Base-by-base conservation (phyloP, 2,113 vertebrate species). In the Empidonax alnorum region DNA sequence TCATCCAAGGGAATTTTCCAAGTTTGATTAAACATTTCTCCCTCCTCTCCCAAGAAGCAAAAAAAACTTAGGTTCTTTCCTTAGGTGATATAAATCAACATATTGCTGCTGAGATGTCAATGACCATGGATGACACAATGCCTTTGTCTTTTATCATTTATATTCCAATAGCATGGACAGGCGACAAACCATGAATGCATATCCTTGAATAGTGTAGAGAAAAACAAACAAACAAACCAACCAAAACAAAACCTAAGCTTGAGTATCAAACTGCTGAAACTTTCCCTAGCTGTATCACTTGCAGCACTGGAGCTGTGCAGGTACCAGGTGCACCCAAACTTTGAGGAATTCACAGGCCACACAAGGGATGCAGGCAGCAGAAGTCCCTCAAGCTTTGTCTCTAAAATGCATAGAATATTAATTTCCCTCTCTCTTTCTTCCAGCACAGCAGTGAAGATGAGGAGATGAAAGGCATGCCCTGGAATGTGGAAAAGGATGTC, bases 401-500 rank as follows among this genome's bases (percentile, higher is more conserved):
- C 66, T 78, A 7, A 28, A 68, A 87, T 12, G 2, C 22, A 31
- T 7, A 11, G 56, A 58, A 59, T 61, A 87, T 47, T 31, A 71
- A 75, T 44, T 37, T 59, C 18, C 22, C 50, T 46, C 56, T 63
- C 39, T 79, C 14, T 67, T 55, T 50, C 61, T 15, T 39, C 7
- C 16, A 2, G 72, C 47, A 49, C 16, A 7, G 33, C 10, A 23
- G 24, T 55, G 79, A 92, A 90, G 66, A 94, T 77, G 87, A 19
- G 1, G 42, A 93, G 86, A 93, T 90, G 76, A 97, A 95, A 92
- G 89, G 79, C 33, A 75, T 37, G 37, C 31, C 80, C 52, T 81
- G 93, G 95, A 94, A 94, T 94, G 84, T 81, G 94, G 91, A 65
- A 87, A 87, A 92, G 75, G 83, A 89, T 52, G 69, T 72, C 86